Evolutionary conservation across 2,888 invertebrate species (phyloP).

Genomic region (Papilio elwesi): DNA sequence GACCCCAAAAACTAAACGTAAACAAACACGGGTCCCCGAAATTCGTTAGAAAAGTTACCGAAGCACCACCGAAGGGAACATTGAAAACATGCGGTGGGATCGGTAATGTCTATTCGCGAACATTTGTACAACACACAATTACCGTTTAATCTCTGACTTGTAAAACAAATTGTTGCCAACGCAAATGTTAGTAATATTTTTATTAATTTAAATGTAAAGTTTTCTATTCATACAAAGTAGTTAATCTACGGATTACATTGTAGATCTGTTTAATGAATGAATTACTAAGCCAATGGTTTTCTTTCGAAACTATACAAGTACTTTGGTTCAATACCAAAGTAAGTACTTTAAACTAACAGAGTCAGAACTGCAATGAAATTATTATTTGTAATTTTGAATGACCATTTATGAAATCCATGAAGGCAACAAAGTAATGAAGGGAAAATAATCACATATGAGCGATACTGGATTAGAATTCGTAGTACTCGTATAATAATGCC

Average conservation of each 20-base stretch:
- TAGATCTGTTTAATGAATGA: background rate
- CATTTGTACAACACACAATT: constrained; percentile 64
- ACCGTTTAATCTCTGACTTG: constrained; percentile 44
- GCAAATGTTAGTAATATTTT: background rate
- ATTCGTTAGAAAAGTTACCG: constrained; percentile 64
- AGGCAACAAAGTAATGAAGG: too few relatives aligned
- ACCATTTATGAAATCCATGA: too few relatives aligned
- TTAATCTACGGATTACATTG: background rate
- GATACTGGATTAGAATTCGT: too few relatives aligned
- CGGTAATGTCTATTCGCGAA: constrained; percentile 62
- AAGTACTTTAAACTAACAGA: too few relatives aligned
- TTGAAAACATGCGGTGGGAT: constrained; percentile 68
- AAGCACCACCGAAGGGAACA: constrained; percentile 67
- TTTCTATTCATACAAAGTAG: background rate
- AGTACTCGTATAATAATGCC: too few relatives aligned
- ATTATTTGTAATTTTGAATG: too few relatives aligned
- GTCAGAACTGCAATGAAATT: too few relatives aligned
- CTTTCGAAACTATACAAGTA: background rate
- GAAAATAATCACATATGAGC: too few relatives aligned
- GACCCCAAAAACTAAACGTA: constrained; percentile 79
- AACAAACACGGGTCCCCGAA: constrained; percentile 73
- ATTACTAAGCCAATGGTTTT: background rate
- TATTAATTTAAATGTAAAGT: background rate
- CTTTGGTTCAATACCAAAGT: too few relatives aligned
- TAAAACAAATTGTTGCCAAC: constrained; percentile 44